These are phyloP conservation scores for Lacerta bilineata DNA, from an alignment of 2,797 vertebrate species.

Conservation along the genomic window DNA sequence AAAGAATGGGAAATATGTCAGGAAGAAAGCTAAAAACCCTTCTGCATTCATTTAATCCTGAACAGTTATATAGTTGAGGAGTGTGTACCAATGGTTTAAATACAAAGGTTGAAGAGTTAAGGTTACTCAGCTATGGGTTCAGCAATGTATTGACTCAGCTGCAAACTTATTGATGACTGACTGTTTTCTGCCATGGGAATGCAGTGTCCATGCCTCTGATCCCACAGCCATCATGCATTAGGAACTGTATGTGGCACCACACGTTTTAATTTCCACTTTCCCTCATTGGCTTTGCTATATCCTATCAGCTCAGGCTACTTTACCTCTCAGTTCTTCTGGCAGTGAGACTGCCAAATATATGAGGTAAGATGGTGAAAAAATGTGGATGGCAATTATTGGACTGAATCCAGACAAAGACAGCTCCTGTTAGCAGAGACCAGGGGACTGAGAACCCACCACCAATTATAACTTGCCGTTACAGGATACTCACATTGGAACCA, in stretches of 20 bases:
- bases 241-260: too few relatives aligned
- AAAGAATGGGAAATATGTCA: not conserved
- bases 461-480: not conserved
- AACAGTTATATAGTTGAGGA: not conserved
- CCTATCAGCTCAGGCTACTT: too few relatives aligned
- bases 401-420: too few relatives aligned
- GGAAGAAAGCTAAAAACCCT: not conserved
- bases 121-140: not conserved
- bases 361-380: too few relatives aligned
- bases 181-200: not conserved
- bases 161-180: not conserved
- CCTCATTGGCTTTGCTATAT: too few relatives aligned
- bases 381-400: too few relatives aligned
- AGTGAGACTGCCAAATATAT: too few relatives aligned
- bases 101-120: not conserved
- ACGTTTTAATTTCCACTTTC: too few relatives aligned
- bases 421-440: too few relatives aligned
- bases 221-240: not conserved
- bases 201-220: not conserved
- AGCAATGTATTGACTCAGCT: not conserved
- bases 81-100: not conserved
- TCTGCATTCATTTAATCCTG: not conserved
- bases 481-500: not conserved
- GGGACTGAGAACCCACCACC: not conserved
- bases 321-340: too few relatives aligned